Percentiles rank a stretch among this genome's conserved stretches.
Conservation (phyloP, 2,888 invertebrate genomes). For the Mimas tiliae region DNA sequence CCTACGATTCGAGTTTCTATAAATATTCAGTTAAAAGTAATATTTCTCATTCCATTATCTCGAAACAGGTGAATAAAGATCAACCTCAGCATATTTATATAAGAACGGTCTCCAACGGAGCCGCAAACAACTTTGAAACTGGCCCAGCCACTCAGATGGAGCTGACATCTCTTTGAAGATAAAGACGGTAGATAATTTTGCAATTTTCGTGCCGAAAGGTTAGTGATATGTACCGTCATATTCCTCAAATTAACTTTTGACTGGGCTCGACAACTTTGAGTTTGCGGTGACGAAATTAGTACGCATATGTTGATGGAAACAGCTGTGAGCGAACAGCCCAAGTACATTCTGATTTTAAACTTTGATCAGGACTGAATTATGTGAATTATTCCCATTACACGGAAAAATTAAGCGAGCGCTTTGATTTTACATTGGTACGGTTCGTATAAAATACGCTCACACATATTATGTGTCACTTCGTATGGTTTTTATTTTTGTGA, state of each 20-base stretch:
- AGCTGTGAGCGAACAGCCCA: constrained; percentile 27
- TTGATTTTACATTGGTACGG: constrained; percentile 5
- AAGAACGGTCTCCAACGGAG: constrained; percentile 67
- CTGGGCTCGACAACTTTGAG: constrained; percentile 59
- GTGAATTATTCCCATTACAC: constrained; percentile 43
- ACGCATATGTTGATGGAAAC: constrained; percentile 45
- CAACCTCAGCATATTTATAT: constrained; percentile 70
- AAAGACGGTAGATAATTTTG: constrained; percentile 82
- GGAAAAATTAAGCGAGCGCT: constrained; percentile 1
- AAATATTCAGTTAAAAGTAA: constrained; percentile 45
- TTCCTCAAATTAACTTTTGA: constrained; percentile 77
- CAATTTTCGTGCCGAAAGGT: constrained; percentile 77
- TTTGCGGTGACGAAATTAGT: constrained; percentile 56
- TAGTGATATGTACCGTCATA: constrained; percentile 73
- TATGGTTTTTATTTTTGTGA: constrained; percentile 22
- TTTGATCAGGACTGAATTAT: constrained; percentile 58
- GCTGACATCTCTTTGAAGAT: constrained; percentile 84
- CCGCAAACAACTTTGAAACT: constrained; percentile 79
- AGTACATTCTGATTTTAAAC: constrained; percentile 59
- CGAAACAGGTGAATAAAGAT: constrained; percentile 62
- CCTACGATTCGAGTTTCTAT: neutral
- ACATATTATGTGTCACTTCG: neutral
- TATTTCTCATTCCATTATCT: constrained; percentile 58
- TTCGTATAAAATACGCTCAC: neutral
- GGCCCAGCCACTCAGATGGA: constrained; percentile 72